These are phyloP conservation scores for Galendromus occidentalis DNA, from an alignment of 1,140 invertebrate genomes.

Conservation along the genomic window DNA sequence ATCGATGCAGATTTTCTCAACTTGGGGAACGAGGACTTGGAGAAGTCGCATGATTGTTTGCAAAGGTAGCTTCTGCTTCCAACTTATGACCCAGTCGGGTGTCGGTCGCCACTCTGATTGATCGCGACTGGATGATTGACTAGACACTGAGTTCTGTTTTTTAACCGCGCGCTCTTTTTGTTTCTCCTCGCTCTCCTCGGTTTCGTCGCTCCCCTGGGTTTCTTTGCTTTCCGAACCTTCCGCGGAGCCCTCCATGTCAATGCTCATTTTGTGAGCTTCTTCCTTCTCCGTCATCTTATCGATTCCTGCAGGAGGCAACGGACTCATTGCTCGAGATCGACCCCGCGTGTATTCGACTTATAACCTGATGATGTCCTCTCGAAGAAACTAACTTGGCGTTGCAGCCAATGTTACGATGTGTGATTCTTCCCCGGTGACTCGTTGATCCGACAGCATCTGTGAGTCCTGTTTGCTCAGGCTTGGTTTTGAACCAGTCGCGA, in stretches of 20 bases:
- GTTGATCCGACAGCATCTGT: no score
- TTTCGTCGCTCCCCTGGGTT: background rate
- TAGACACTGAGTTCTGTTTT: constrained; percentile 14
- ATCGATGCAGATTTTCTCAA: constrained; percentile 99
- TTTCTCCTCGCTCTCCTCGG: background rate
- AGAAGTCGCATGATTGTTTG: constrained; percentile 97
- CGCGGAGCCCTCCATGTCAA: constrained; percentile 3
- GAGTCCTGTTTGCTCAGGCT: no score
- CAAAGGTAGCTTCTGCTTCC: constrained; percentile 88
- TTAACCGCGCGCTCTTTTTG: background rate
- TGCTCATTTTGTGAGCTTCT: constrained; percentile 44
- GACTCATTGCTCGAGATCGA: no score
- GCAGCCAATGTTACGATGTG: constrained; percentile 71
- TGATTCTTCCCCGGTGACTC: constrained; percentile 69
- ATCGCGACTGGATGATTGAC: constrained; percentile 16
- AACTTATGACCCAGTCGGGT: constrained; percentile 80
- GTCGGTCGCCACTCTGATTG: constrained; percentile 51
- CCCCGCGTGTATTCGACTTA: no score
- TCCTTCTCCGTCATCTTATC: constrained; percentile 87
- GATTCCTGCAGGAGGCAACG: constrained; percentile 49
- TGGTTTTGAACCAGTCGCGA: constrained; percentile 25
- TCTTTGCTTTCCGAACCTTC: background rate
- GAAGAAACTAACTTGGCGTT: constrained; percentile 41
- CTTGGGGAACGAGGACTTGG: constrained; percentile 95
- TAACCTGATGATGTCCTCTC: background rate